phyloP scores from a whole-genome alignment of 1,140 invertebrate species.

The Asbolus verrucosus region DNA sequence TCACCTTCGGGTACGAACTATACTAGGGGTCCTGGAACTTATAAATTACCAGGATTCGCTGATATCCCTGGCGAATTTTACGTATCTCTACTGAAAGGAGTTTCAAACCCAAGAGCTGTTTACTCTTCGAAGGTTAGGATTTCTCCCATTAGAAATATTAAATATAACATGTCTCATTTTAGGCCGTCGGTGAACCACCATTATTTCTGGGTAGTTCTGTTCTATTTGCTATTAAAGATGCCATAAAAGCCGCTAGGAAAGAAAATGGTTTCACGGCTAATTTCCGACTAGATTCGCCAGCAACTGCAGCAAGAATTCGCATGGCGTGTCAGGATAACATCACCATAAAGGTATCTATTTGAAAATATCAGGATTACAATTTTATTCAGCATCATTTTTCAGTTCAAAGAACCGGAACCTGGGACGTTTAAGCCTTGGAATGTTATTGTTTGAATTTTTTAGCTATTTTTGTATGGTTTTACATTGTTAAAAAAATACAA shows the following conservation, averaged over 20 bases:
- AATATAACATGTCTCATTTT: constrained; percentile 44
- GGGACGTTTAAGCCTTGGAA: constrained; percentile 73
- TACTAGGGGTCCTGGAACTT: constrained; percentile 89
- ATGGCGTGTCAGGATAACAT: constrained; percentile 91
- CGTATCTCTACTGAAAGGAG: constrained; percentile 89
- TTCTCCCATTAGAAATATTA: not conserved
- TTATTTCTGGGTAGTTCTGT: constrained; percentile 88
- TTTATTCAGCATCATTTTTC: not conserved
- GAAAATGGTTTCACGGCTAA: constrained; percentile 73
- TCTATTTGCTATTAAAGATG: constrained; percentile 93
- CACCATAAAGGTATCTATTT: constrained; percentile 75
- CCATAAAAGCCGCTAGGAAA: constrained; percentile 81
- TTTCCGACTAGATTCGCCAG: constrained; percentile 87
- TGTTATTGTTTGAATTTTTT: constrained; percentile 62
- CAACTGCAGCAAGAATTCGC: constrained; percentile 88
- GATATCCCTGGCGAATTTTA: constrained; percentile 94
- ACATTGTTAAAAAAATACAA: too few species aligned
- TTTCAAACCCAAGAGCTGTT: constrained; percentile 88
- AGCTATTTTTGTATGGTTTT: constrained; percentile 41
- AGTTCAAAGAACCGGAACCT: constrained; percentile 54
- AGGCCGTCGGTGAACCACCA: constrained; percentile 96
- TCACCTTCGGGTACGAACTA: constrained; percentile 84
- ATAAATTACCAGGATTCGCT: constrained; percentile 92
- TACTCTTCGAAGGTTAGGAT: constrained; percentile 90
- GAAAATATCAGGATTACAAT: not conserved